phyloP scores from a whole-genome alignment of 2,113 vertebrate species.

The Crotalus tigris region DNA sequence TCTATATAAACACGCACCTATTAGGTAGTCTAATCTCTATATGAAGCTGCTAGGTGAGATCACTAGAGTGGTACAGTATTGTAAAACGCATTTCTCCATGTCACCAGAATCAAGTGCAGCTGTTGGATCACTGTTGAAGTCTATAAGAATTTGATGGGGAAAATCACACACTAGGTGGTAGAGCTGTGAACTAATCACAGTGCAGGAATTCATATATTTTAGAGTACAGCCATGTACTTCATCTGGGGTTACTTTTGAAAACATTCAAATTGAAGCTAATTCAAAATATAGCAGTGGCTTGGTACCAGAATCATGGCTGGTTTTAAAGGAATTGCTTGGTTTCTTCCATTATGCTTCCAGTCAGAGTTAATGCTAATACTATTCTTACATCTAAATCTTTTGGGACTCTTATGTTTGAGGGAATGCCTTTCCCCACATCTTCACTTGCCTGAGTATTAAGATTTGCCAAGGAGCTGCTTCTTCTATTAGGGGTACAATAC shows the following conservation, averaged over 20 bases:
- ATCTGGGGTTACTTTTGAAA: neutral
- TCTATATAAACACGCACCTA: neutral
- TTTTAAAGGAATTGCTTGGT: neutral
- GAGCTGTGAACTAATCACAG: neutral
- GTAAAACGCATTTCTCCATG: neutral
- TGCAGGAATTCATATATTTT: neutral
- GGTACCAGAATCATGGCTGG: neutral
- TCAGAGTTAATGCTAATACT: neutral
- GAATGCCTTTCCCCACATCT: neutral
- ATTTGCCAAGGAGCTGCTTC: neutral
- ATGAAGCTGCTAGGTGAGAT: neutral
- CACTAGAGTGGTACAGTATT: neutral
- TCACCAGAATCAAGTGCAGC: neutral
- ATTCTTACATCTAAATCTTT: neutral
- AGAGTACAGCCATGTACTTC: neutral
- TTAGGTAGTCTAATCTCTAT: neutral
- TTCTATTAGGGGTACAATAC: neutral
- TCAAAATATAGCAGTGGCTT: neutral
- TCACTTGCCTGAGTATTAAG: neutral
- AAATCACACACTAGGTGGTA: neutral
- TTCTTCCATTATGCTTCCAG: neutral
- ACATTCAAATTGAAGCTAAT: neutral
- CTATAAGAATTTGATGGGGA: neutral
- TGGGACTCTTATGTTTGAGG: neutral
- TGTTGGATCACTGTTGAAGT: neutral